Conservation (phyloP, 2,888 invertebrate genomes). For the Leucozona laternaria region DNA sequence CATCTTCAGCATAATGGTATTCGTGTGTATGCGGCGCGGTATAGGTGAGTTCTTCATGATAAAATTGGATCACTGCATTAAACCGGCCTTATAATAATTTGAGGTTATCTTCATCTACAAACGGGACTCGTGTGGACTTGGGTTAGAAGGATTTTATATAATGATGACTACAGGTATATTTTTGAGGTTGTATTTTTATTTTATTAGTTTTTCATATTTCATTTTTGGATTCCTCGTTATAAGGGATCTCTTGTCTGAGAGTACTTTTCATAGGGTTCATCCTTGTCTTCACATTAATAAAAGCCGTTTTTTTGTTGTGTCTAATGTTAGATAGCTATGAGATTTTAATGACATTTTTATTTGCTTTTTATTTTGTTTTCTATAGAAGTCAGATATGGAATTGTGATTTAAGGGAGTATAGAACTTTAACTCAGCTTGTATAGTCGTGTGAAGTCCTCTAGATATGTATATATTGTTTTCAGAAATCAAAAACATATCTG, state of each 20-base stretch:
- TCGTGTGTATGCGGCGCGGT: not conserved
- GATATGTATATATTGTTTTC: too few species aligned
- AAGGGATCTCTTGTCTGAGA: not conserved
- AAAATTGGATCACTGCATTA: slow-evolving; percentile 1
- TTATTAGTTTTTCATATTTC: not conserved
- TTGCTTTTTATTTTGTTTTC: too few species aligned
- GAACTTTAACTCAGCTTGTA: too few species aligned
- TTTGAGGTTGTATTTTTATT: not conserved
- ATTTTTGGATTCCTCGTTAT: not conserved
- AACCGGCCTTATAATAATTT: slow-evolving; percentile 7
- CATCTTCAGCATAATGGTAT: slow-evolving; percentile 38
- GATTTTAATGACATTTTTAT: too few species aligned
- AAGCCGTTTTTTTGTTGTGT: not conserved
- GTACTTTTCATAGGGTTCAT: not conserved
- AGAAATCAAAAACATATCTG: too few species aligned
- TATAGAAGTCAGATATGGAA: too few species aligned
- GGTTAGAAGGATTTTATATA: not conserved
- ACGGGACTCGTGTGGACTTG: not conserved
- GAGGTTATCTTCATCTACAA: not conserved
- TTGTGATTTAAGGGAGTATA: too few species aligned
- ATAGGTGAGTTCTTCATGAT: slow-evolving; percentile 7
- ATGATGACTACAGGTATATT: slow-evolving; percentile 13
- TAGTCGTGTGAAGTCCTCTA: too few species aligned
- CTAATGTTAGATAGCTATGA: too few species aligned
- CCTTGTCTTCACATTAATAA: not conserved